Conservation (phyloP, 2,797 vertebrate species). For the Malacoctenus gilli region DNA sequence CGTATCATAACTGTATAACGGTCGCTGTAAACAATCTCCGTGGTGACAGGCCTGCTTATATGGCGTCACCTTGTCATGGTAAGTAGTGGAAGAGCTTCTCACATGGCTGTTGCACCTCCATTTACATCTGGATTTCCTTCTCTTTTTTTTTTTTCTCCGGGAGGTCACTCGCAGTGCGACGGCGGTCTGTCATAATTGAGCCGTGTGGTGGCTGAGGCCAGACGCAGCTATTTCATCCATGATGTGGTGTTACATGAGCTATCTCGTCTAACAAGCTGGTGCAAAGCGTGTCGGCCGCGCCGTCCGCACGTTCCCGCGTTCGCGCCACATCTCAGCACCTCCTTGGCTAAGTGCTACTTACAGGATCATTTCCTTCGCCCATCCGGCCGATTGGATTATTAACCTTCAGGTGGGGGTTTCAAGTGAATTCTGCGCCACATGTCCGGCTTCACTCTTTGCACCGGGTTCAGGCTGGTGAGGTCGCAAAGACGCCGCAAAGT, state of each 20-base stretch:
- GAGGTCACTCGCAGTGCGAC: no score
- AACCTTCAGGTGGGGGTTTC: conserved; percentile 15
- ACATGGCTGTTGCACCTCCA: no score
- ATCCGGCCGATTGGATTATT: not conserved
- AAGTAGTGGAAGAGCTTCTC: no score
- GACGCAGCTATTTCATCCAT: not conserved
- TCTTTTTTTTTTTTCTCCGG: not conserved
- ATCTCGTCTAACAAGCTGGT: not conserved
- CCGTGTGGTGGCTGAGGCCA: no score
- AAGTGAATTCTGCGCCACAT: no score
- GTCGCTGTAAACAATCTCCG: not conserved
- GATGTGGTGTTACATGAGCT: not conserved
- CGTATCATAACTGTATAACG: not conserved
- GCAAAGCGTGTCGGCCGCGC: conserved; percentile 1
- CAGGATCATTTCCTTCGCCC: not conserved
- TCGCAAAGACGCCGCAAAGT: no score
- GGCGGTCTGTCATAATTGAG: not conserved
- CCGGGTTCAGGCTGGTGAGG: not conserved
- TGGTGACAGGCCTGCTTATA: no score
- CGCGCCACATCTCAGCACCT: not conserved
- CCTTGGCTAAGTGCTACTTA: conserved; percentile 4
- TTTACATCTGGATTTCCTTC: not conserved
- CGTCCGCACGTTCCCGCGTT: not conserved
- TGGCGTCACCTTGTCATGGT: no score
- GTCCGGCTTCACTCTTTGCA: not conserved